Conservation (phyloP, 2,797 vertebrate species). For the Clarias platycephalus region DNA sequence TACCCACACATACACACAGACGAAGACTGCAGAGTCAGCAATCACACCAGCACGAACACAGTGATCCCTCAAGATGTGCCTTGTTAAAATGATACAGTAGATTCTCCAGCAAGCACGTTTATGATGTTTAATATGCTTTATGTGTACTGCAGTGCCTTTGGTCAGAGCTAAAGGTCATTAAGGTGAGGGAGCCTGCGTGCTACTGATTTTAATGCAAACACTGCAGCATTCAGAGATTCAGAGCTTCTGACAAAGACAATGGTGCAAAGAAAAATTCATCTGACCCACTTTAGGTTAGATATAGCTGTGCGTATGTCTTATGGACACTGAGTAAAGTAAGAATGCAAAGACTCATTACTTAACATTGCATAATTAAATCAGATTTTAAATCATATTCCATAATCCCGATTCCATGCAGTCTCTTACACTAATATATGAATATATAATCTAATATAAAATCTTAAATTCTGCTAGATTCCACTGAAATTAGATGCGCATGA, state of each 20-base stretch:
- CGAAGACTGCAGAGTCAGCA: conserved; percentile 54
- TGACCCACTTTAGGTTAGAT: conserved; percentile 37
- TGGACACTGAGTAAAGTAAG: neutral
- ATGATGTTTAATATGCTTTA: neutral
- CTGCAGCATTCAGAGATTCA: conserved; percentile 6
- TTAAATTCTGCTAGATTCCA: neutral
- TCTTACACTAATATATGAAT: neutral
- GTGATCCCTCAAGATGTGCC: conserved; percentile 34
- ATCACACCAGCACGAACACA: conserved; percentile 30
- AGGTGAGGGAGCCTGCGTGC: neutral
- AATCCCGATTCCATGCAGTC: neutral
- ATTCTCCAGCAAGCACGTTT: neutral
- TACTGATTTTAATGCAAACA: conserved; percentile 1
- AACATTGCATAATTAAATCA: neutral
- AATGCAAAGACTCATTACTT: neutral
- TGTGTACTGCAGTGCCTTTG: conserved; percentile 8
- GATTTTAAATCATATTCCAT: neutral
- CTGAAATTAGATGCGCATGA: neutral
- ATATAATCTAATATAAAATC: neutral
- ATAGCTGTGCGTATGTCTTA: neutral
- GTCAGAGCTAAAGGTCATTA: conserved; percentile 26
- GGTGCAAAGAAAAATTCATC: neutral
- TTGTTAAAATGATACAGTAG: conserved; percentile 17
- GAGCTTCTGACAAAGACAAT: neutral
- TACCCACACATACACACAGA: conserved; percentile 42